Evolutionary conservation across 2,888 invertebrate species (phyloP).

Genomic region (Petrolisthes cinctipes): DNA sequence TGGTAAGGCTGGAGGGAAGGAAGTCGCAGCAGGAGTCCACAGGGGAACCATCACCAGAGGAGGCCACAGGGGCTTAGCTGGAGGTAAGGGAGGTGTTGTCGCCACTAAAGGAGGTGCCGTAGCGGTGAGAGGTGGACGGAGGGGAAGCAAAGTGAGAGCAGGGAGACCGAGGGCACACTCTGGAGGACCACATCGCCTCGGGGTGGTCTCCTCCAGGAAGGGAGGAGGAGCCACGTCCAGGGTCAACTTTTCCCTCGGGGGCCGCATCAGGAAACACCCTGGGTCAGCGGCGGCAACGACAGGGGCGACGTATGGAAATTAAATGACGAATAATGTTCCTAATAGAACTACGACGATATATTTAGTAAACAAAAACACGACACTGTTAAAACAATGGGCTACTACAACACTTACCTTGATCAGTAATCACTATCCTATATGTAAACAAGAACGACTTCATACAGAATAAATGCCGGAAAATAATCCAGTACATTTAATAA

Average conservation of each 20-base stretch:
- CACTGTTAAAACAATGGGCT: no score
- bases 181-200: background rate
- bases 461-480: no score
- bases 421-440: no score
- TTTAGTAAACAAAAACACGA: no score
- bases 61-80: background rate
- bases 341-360: no score
- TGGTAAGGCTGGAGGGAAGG: background rate
- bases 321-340: no score
- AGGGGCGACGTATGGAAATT: no score
- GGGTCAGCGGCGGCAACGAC: slow-evolving; percentile 77
- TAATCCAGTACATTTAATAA: no score
- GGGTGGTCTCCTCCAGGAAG: background rate
- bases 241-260: background rate
- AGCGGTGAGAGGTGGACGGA: background rate
- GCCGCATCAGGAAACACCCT: slow-evolving; percentile 77
- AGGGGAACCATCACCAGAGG: background rate
- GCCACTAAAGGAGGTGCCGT: background rate
- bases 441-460: no score
- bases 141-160: background rate
- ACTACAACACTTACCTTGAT: no score
- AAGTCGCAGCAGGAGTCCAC: background rate
- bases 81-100: background rate
- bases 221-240: background rate
- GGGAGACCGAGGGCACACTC: background rate